These are phyloP conservation scores for Hemicentrotus pulcherrimus DNA, from an alignment of 35 echinoderm and acorn worm genomes.

Conservation along the genomic window DNA sequence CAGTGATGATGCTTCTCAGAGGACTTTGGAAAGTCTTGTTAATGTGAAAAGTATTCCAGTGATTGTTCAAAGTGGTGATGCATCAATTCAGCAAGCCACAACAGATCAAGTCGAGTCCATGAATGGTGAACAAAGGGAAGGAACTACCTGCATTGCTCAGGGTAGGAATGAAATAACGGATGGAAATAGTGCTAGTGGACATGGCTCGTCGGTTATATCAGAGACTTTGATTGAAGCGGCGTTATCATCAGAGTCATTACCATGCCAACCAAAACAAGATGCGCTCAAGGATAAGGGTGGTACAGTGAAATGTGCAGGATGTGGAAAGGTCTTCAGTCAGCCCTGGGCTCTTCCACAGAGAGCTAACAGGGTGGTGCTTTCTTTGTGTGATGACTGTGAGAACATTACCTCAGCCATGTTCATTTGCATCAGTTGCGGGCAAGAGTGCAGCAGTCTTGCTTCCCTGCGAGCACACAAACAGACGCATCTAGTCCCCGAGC, in stretches of 20 bases:
- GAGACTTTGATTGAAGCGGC: background rate
- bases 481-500: background rate
- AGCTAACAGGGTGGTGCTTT: slow-evolving; percentile 22
- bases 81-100: background rate
- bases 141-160: background rate
- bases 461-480: slow-evolving; percentile 28
- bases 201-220: background rate
- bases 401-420: slow-evolving; percentile 28
- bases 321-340: slow-evolving; percentile 35
- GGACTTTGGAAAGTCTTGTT: background rate
- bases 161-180: background rate
- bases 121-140: background rate
- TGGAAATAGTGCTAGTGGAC: background rate
- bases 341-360: background rate
- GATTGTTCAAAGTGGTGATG: background rate
- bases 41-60: background rate
- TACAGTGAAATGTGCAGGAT: slow-evolving; percentile 40
- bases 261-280: background rate
- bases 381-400: slow-evolving; percentile 45
- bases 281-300: background rate
- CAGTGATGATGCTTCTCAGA: background rate
- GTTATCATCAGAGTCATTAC: background rate
- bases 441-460: slow-evolving; percentile 6
- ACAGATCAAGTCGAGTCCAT: background rate
- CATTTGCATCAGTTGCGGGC: slow-evolving; percentile 23